Percentiles rank a stretch among this genome's conserved stretches.
Conservation (phyloP, 2,888 invertebrate species). For the Lysandra coridon region DNA sequence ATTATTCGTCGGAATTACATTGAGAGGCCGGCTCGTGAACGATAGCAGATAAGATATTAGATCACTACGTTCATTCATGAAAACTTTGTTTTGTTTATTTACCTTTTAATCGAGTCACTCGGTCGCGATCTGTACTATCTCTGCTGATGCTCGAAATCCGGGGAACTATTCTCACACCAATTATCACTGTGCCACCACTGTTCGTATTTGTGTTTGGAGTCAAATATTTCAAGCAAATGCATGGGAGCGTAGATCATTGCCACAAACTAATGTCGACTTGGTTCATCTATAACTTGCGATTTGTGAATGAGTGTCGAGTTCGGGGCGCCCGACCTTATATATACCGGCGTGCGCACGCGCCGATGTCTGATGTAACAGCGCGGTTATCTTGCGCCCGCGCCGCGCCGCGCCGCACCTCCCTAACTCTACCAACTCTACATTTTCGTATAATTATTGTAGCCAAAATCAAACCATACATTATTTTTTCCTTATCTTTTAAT, state of each 20-base stretch:
- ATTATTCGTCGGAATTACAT: background rate
- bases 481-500: background rate
- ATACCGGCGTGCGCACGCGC: constrained; percentile 62
- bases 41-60: constrained; percentile 27
- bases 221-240: constrained; percentile 61
- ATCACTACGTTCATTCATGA: background rate
- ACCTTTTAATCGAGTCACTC: constrained; percentile 67
- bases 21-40: background rate
- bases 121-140: constrained; percentile 64
- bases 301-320: constrained; percentile 62
- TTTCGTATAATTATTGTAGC: background rate
- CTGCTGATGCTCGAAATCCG: constrained; percentile 71
- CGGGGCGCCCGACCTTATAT: constrained; percentile 55
- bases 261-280: constrained; percentile 66
- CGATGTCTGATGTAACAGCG: constrained; percentile 63
- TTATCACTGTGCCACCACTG: constrained; percentile 79
- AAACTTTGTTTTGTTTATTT: constrained; percentile 50
- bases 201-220: constrained; percentile 64
- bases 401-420: constrained; percentile 32
- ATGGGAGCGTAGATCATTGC: constrained; percentile 77
- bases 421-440: constrained; percentile 7
- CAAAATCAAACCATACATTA: background rate
- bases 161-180: constrained; percentile 74
- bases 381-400: constrained; percentile 61
- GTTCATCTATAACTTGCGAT: constrained; percentile 66